Percentiles rank a stretch among this genome's conserved stretches.
Conservation (phyloP, 2,888 invertebrate genomes). For the Meiosimyza platycephala region DNA sequence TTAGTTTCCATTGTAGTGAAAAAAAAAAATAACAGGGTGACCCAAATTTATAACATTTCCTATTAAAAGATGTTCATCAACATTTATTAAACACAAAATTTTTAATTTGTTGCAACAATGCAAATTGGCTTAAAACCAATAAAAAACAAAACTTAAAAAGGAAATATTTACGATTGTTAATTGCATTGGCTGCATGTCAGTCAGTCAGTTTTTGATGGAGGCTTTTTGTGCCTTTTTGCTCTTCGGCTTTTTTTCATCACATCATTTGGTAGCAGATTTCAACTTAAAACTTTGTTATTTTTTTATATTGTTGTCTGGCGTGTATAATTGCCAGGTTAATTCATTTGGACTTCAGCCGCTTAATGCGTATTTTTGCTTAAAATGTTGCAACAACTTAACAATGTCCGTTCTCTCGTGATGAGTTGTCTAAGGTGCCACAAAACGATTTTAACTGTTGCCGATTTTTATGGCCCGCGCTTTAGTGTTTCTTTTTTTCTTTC, state of each 20-base stretch:
- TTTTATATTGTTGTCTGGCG: conserved; percentile 8
- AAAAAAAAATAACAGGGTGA: conserved; percentile 11
- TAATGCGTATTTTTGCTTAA: conserved; percentile 33
- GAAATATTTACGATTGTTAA: conserved; percentile 34
- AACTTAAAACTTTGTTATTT: too few species aligned
- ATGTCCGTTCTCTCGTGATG: conserved; percentile 5
- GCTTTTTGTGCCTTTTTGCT: conserved; percentile 1
- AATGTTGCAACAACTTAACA: conserved; percentile 38
- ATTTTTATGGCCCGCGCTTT: neutral
- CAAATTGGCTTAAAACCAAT: conserved; percentile 34
- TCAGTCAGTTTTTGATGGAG: conserved; percentile 17
- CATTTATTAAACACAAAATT: neutral
- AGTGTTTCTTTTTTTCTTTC: neutral
- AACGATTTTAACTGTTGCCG: conserved; percentile 25
- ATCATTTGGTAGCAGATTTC: neutral
- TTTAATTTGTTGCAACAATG: conserved; percentile 21
- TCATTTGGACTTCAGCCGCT: conserved; percentile 15
- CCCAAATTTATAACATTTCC: neutral
- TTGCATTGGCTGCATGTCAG: conserved; percentile 32
- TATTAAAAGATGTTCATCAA: neutral
- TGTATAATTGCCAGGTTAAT: conserved; percentile 34
- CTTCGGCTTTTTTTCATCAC: neutral
- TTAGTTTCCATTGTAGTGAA: too few species aligned
- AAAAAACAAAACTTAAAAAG: conserved; percentile 6
- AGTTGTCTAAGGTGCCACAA: conserved; percentile 30